Conservation (phyloP, 2,113 vertebrate genomes). For the Eclectus roratus region DNA sequence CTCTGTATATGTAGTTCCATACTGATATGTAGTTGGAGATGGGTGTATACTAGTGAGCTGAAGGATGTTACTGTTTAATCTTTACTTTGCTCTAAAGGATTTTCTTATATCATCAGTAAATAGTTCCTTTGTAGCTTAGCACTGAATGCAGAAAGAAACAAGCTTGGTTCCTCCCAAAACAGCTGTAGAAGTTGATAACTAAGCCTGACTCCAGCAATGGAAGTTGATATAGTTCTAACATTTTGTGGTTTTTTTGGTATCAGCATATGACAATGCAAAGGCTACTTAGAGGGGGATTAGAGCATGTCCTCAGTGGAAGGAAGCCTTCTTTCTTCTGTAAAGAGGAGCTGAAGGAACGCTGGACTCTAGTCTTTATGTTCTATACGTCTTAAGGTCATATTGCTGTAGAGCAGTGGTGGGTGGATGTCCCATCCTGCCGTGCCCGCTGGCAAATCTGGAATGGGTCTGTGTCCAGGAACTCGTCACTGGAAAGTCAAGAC, state of each 20-base stretch:
- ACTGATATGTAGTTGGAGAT: not conserved
- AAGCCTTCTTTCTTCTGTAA: not conserved
- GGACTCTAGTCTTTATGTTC: not conserved
- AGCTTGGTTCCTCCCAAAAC: not conserved
- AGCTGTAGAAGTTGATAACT: not conserved
- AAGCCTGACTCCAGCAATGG: not conserved
- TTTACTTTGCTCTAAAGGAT: not conserved
- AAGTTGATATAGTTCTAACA: not conserved
- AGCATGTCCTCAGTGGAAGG: not conserved
- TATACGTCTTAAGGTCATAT: fast-evolving
- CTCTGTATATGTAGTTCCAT: not conserved
- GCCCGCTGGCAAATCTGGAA: not conserved
- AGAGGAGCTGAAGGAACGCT: not conserved
- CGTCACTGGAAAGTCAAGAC: not conserved
- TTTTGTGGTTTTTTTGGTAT: not conserved
- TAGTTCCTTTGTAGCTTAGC: not conserved
- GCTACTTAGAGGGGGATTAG: not conserved
- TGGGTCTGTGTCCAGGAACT: not conserved
- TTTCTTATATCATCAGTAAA: not conserved
- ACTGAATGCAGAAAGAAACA: not conserved
- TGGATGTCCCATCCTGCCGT: not conserved
- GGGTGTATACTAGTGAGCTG: not conserved
- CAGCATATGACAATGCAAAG: fast-evolving
- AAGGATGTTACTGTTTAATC: not conserved
- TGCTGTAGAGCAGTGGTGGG: not conserved